A percentile compares a stretch with the other conserved stretches of the same genome.
These are phyloP conservation scores for Villa cingulata DNA, from an alignment of 2,888 invertebrate genomes.

Conservation along the genomic window DNA sequence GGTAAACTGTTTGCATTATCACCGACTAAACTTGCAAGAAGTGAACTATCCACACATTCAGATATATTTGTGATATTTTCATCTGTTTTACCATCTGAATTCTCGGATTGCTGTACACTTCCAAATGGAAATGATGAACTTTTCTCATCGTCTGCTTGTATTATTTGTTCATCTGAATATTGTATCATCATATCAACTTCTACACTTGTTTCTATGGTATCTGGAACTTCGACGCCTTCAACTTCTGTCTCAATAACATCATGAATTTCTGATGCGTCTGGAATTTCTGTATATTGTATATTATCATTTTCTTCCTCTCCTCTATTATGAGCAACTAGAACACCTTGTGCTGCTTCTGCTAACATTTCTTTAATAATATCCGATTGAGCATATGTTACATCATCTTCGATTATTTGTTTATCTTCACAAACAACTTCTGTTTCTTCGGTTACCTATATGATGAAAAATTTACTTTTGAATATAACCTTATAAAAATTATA, in stretches of 20 bases:
- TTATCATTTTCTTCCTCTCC: background rate
- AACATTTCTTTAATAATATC: conserved; percentile 25
- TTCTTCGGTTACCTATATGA: background rate
- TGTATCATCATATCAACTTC: background rate
- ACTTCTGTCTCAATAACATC: background rate
- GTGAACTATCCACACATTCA: conserved; percentile 29
- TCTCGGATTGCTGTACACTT: conserved; percentile 28
- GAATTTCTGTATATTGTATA: background rate
- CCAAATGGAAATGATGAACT: conserved; percentile 36
- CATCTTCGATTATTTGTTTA: conserved; percentile 7
- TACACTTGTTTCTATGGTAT: background rate
- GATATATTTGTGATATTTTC: conserved; percentile 19
- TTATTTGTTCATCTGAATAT: background rate
- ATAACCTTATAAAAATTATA: conserved; percentile 1
- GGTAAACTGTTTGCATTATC: conserved; percentile 37
- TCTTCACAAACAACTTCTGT: conserved; percentile 1
- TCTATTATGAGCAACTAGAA: conserved; percentile 16
- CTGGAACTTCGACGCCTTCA: background rate
- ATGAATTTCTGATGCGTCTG: background rate
- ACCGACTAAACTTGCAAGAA: conserved; percentile 33
- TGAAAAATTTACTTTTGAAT: background rate
- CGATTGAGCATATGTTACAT: conserved; percentile 17
- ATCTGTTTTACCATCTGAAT: conserved; percentile 29
- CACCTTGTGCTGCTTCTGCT: conserved; percentile 24
- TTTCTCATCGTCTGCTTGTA: conserved; percentile 26